phyloP scores from a whole-genome alignment of 2,113 vertebrate genomes.

The Carollia perspicillata region DNA sequence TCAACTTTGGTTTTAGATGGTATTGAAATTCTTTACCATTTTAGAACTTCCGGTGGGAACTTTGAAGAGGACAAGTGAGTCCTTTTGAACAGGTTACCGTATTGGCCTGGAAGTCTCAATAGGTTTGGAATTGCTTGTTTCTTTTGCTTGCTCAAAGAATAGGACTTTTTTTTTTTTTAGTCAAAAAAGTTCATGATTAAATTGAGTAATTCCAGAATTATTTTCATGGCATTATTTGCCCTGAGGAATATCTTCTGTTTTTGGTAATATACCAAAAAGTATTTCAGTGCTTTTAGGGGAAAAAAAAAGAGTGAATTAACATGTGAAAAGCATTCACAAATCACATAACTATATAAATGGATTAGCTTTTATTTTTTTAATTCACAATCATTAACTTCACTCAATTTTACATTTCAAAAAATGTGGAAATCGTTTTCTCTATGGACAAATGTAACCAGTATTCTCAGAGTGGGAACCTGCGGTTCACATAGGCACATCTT shows the following conservation, averaged over 20 bases:
- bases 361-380: constrained; percentile 25
- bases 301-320: neutral
- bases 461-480: neutral
- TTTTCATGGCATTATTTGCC: neutral
- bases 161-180: neutral
- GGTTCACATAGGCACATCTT: neutral
- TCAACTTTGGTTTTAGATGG: neutral
- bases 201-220: neutral
- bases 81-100: neutral
- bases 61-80: neutral
- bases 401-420: neutral
- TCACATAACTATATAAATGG: neutral
- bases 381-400: neutral
- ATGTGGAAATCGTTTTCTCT: neutral
- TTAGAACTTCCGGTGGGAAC: neutral
- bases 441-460: neutral
- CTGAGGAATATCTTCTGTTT: neutral
- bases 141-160: neutral
- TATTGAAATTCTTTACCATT: neutral
- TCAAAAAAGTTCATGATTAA: neutral
- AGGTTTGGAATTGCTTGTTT: neutral
- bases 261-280: neutral
- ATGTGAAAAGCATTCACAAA: constrained; percentile 4
- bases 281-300: neutral
- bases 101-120: neutral